A percentile compares a stretch with the other conserved stretches of the same genome.
Conservation (phyloP, 30 jellyfish, hydroid and myxozoan genomes). For the Rhopilema esculentum region DNA sequence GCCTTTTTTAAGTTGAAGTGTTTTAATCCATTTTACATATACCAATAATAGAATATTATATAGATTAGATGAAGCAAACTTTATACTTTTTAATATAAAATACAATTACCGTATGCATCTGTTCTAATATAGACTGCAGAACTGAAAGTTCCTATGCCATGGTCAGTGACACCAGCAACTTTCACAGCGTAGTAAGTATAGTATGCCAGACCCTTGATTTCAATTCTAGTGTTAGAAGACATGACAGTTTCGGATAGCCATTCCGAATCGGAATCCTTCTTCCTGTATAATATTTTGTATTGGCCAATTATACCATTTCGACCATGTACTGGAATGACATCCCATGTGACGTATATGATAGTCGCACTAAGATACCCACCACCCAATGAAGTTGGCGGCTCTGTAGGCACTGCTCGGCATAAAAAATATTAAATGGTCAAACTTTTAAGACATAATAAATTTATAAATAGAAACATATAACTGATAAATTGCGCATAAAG, state of each 20-base stretch:
- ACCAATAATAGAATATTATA: too few species aligned
- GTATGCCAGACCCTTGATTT: conserved; percentile 7
- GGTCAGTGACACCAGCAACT: conserved; percentile 50
- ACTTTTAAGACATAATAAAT: too few species aligned
- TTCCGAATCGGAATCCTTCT: neutral
- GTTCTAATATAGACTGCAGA: conserved; percentile 25
- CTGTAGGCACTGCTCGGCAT: conserved; percentile 24
- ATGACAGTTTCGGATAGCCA: conserved; percentile 29
- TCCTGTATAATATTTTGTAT: conserved; percentile 30
- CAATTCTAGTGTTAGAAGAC: neutral
- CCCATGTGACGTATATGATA: conserved; percentile 24
- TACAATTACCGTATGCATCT: conserved; percentile 59
- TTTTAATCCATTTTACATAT: too few species aligned
- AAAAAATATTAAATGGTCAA: neutral
- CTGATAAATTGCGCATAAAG: too few species aligned
- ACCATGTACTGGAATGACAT: conserved; percentile 18
- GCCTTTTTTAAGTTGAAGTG: too few species aligned
- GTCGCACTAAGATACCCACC: conserved; percentile 42
- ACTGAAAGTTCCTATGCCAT: conserved; percentile 57
- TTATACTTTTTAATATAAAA: too few species aligned
- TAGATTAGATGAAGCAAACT: too few species aligned
- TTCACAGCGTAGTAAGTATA: conserved; percentile 44
- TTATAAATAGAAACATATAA: too few species aligned
- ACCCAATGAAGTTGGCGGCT: conserved; percentile 7
- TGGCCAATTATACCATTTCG: conserved; percentile 44